A percentile compares a stretch with the other conserved stretches of the same genome.
Evolutionary conservation across 2,113 vertebrate genomes (phyloP).

Genomic region (Anser cygnoides): DNA sequence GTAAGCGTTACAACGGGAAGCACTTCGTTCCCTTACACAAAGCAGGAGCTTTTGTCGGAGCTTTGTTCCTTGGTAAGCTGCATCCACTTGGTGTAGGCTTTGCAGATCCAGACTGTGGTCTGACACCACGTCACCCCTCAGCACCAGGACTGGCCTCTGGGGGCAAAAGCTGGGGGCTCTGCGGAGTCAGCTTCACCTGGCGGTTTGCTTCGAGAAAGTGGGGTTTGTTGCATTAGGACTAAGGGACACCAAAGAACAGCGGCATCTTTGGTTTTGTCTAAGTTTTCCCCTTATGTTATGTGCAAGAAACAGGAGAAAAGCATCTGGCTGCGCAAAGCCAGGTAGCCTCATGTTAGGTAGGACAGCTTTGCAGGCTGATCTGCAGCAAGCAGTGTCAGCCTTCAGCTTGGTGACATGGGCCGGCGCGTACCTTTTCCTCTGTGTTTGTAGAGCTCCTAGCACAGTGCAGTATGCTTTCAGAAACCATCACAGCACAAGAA

Average conservation of each 20-base stretch:
- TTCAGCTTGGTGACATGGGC: rapidly evolving
- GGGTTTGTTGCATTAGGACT: background rate
- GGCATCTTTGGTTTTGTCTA: background rate
- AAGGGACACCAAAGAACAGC: rapidly evolving
- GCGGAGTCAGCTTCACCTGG: background rate
- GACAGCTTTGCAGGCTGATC: background rate
- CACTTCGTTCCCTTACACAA: background rate
- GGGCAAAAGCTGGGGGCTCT: background rate
- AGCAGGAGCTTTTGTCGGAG: background rate
- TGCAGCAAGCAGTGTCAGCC: rapidly evolving
- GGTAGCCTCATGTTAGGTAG: background rate
- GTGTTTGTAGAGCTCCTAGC: background rate
- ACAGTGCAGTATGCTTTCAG: background rate
- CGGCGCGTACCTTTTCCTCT: background rate
- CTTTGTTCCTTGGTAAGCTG: background rate
- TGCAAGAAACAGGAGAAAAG: background rate
- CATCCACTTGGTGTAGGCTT: background rate
- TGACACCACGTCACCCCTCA: rapidly evolving
- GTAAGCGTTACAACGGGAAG: background rate
- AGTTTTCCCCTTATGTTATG: background rate
- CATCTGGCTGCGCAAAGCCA: background rate
- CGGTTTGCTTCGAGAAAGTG: background rate
- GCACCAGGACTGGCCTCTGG: no score
- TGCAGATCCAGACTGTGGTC: background rate
- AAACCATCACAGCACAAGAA: background rate